phyloP scores from a whole-genome alignment of 2,113 vertebrate species.

The Oreotragus oreotragus region DNA sequence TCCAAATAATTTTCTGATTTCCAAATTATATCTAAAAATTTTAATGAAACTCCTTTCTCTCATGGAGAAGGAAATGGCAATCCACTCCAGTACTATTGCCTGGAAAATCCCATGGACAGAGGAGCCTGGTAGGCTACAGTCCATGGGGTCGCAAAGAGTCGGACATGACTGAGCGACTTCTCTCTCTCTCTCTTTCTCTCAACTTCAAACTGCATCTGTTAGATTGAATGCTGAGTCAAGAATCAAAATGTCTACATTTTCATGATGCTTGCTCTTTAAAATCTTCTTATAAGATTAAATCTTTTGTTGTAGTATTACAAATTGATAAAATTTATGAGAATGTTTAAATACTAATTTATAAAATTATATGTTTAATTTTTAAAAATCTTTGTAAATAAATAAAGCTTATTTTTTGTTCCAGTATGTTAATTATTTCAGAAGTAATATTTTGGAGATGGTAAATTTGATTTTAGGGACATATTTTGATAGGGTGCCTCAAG shows the following conservation, averaged over 20 bases:
- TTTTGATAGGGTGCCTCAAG: conserved; percentile 43
- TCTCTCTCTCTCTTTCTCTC: neutral
- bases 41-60: neutral
- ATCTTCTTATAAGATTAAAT: neutral
- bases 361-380: neutral
- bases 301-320: neutral
- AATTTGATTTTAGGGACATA: conserved; percentile 32
- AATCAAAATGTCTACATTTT: neutral
- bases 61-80: too few species aligned
- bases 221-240: neutral
- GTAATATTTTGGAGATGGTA: neutral
- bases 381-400: neutral
- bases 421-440: conserved; percentile 7
- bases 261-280: neutral
- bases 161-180: too few species aligned
- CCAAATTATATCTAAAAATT: neutral
- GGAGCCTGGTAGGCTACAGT: too few species aligned
- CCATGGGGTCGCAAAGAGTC: too few species aligned
- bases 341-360: neutral
- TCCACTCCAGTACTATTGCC: too few species aligned
- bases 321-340: neutral
- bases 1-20: conserved; percentile 4
- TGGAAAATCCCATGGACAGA: too few species aligned
- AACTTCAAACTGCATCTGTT: neutral
- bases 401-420: neutral